Evolutionary conservation across 2,113 vertebrate species (phyloP), one percentile per base, ranked within the genome.

Genomic region (Melanostigma gelatinosum): DNA sequence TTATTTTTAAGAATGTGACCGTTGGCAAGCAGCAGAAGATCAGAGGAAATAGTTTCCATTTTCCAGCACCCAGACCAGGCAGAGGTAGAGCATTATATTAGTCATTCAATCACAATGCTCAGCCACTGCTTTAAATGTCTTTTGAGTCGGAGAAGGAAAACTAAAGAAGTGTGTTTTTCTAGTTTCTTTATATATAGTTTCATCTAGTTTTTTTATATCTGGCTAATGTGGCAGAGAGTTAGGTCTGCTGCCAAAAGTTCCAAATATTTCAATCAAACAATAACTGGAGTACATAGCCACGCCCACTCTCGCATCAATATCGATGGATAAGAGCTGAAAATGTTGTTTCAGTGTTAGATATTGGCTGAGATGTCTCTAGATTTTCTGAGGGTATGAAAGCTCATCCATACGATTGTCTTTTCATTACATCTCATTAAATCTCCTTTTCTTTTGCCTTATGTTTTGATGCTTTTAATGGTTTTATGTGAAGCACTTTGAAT

Each of bases 71-170:
- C 32, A n/a, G 32, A 24, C 22, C 34, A 29, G n/a, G 8, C 0
- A 0, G 4, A 0, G 4, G 32, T 13, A 15, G 20, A 48, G 38
- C 2, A 6, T n/a, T 8, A 6, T 0, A 2, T 76, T 3, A 48
- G 16, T 71, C 74, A 64, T 27, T 64, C n/a, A 16, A 9, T 4
- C 52, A 46, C 42, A 24, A 36, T 13, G 18, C n/a, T 58, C 3
- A 57, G n/a, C 50, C 29, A 27, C 38, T 15, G 55, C 38, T 32
- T 13, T 29, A 60, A 73, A 42, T 11, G 13, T 20, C 38, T 48
- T 18, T 55, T 4, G 6, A 50, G 20, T 36, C 8, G 4, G 48
- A 27, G 9, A 52, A 58, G 11, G 15, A 58, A 64, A 38, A 57
- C 24, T 7, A 63, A 73, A 18, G 9, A 32, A 38, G 20, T 38